A percentile compares a stretch with the other conserved stretches of the same genome.
Conservation (phyloP, 2,113 vertebrate species). For the Neolamprologus sp. region DNA sequence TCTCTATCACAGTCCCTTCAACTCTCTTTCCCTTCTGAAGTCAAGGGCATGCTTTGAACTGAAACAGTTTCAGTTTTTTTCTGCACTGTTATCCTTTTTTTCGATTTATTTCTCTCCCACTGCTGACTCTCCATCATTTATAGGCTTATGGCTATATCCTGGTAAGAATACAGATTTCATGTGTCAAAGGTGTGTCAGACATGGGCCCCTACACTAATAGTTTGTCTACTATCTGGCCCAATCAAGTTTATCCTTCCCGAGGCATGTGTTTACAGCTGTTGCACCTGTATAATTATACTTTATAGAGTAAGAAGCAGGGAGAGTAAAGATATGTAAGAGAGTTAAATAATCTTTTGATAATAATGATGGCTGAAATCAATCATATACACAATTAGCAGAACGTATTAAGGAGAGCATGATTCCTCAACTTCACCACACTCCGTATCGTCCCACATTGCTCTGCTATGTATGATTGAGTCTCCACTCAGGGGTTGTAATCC, state of each 20-base stretch:
- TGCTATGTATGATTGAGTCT: constrained; percentile 57
- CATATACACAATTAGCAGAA: constrained; percentile 33
- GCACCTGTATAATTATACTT: background rate
- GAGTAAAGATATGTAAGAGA: constrained; percentile 8
- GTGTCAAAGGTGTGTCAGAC: constrained; percentile 46
- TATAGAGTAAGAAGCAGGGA: background rate
- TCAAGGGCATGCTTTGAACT: constrained; percentile 71
- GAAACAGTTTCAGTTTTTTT: constrained; percentile 50
- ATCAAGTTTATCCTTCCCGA: constrained; percentile 13
- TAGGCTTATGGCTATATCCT: constrained; percentile 18
- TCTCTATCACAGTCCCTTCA: background rate
- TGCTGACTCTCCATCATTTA: constrained; percentile 39
- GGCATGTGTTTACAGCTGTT: constrained; percentile 26
- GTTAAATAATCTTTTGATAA: constrained; percentile 25
- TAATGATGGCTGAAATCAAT: constrained; percentile 42
- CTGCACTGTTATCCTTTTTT: constrained; percentile 27
- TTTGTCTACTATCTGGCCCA: background rate
- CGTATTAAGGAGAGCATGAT: constrained; percentile 18
- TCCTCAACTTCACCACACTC: background rate
- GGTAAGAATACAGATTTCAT: constrained; percentile 60
- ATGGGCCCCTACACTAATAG: constrained; percentile 5
- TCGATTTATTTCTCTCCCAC: constrained; percentile 28
- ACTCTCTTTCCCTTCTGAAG: constrained; percentile 35
- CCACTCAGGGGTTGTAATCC: constrained; percentile 48
- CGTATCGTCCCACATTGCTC: constrained; percentile 17